Base-by-base conservation (phyloP, 2,797 vertebrate genomes). In the Xerus rutilus region DNA sequence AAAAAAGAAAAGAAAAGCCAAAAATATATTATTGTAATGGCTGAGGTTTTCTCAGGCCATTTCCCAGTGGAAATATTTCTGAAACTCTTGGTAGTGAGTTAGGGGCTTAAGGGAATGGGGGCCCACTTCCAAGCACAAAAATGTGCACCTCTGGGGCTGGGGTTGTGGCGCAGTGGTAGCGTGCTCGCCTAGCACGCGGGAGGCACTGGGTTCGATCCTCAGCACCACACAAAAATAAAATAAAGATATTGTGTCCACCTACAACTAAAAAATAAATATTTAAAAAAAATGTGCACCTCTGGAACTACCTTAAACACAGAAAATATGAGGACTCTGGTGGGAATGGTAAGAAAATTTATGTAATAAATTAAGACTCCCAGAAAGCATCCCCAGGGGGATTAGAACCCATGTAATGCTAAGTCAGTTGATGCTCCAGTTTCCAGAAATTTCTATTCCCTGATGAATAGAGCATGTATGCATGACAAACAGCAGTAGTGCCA, bases 21-120 rank as follows among this genome's bases (percentile, higher is more conserved):
- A 65, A 65, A 65, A 65, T 65, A 28, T 43, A 18, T 65, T 79
- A 79, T 39, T 86, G 35, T 59, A 77, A 76, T 5, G 7, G 23
- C 47, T 88, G 54, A 49, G 39, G 21, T 96, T 96, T 88, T 65
- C 47, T 70, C 62, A 20, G 21, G 35, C 64, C 54, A 47, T 59
- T 59, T 59, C 35, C 84, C 90, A 95, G 69, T 64, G 28, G 54
- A 85, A 88, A 28, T 32, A 69, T 91, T 76, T 59, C 78, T 70
- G 86, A 93, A 91, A 70, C 10, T 89, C 54, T 85, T 72, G 20
- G 57, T 86, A 14, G 23, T 39, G 72, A 81, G 30, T 67, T 54
- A 82, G 35, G 7, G 4, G 43, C 4, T 18, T n/a, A 14, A 47
- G 20, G 6, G 2, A 1, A 57, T 30, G 0, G 0, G 23, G 7